These are phyloP conservation scores for Orbicella faveolata DNA, from an alignment of 64 coral and sea anemone species.

Conservation along the genomic window DNA sequence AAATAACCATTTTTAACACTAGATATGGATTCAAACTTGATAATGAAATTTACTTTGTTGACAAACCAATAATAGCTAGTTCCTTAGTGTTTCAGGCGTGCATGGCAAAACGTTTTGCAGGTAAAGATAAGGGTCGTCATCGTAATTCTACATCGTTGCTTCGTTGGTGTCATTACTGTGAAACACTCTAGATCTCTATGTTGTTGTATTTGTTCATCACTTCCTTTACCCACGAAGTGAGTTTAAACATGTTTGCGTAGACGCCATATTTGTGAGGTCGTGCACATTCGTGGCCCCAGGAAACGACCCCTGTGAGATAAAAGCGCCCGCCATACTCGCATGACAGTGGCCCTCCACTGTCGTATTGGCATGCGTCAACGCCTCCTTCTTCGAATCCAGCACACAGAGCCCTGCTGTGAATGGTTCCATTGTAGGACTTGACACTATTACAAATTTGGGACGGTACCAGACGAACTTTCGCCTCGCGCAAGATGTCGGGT, in stretches of 20 bases:
- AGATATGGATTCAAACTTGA: no score
- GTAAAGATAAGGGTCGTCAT: no score
- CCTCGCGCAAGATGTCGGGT: constrained; percentile 69
- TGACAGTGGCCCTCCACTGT: constrained; percentile 76
- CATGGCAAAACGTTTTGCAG: no score
- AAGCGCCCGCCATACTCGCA: constrained; percentile 44
- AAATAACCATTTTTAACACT: no score
- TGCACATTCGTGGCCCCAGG: constrained; percentile 71
- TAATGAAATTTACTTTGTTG: no score
- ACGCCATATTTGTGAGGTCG: constrained; percentile 72
- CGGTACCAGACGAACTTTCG: constrained; percentile 70
- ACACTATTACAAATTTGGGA: constrained; percentile 59
- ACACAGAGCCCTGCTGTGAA: constrained; percentile 75
- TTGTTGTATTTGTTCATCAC: constrained; percentile 5
- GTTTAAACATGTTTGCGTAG: constrained; percentile 66
- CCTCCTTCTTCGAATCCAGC: constrained; percentile 76
- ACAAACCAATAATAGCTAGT: no score
- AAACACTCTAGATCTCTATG: constrained; percentile 10
- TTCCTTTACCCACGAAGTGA: constrained; percentile 69
- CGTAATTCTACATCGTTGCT: no score
- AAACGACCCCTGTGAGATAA: constrained; percentile 78
- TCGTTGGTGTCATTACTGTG: background rate
- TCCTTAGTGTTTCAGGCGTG: no score
- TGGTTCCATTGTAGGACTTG: constrained; percentile 71
- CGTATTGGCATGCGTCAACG: constrained; percentile 83